Percentiles rank a stretch among this genome's conserved stretches.
These are phyloP conservation scores for Campoletis sonorensis DNA, from an alignment of 1,140 invertebrate species.

Conservation along the genomic window DNA sequence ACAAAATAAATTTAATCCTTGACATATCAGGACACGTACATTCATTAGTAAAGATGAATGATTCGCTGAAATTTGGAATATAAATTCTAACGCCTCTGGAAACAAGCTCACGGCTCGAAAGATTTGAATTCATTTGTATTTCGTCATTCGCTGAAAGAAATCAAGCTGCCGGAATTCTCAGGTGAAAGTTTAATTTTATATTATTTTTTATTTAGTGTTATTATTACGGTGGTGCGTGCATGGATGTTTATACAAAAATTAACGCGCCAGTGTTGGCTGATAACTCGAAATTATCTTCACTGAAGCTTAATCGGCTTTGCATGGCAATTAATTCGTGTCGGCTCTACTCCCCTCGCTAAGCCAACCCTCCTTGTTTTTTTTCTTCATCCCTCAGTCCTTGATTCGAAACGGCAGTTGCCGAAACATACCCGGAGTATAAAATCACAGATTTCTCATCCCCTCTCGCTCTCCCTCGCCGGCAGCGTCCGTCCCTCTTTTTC, in stretches of 20 bases:
- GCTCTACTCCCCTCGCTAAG: background rate
- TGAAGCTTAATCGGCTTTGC: conserved; percentile 36
- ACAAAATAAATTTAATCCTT: background rate
- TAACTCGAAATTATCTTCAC: conserved; percentile 21
- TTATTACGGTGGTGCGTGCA: background rate
- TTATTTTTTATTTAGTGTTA: too few relatives aligned
- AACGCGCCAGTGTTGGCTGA: background rate
- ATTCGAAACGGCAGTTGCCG: background rate
- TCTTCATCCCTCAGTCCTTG: background rate
- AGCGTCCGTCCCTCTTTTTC: background rate
- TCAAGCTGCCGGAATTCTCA: too few relatives aligned
- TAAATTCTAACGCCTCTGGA: too few relatives aligned
- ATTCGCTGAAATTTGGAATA: too few relatives aligned
- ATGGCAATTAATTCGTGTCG: conserved; percentile 38
- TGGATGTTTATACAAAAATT: background rate
- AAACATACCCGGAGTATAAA: conserved; percentile 18
- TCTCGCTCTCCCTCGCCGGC: background rate
- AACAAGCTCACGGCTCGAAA: too few relatives aligned
- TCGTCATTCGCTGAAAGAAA: too few relatives aligned
- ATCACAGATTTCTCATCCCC: conserved; percentile 18
- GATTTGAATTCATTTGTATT: too few relatives aligned
- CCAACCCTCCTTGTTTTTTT: background rate
- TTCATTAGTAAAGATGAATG: too few relatives aligned
- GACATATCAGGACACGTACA: too few relatives aligned
- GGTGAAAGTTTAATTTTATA: too few relatives aligned